Percentiles rank a stretch among this genome's conserved stretches.
Conservation (phyloP, 2,113 vertebrate genomes). For the Tinamus guttatus region DNA sequence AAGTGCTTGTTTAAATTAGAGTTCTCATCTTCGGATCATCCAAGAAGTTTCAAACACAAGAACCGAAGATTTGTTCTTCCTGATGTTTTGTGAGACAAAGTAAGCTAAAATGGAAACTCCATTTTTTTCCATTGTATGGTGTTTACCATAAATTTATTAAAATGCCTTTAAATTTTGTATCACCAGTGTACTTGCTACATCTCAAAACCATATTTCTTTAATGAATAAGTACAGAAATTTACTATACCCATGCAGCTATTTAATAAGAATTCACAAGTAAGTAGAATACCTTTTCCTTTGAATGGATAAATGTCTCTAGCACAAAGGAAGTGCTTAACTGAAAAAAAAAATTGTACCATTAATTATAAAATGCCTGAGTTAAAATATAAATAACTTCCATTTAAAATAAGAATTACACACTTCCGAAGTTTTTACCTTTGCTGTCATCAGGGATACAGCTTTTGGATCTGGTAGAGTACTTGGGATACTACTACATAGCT, state of each 20-base stretch:
- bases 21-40: not conserved
- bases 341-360: slow-evolving; percentile 53
- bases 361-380: slow-evolving; percentile 36
- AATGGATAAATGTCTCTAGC: slow-evolving; percentile 98
- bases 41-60: not conserved
- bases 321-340: slow-evolving; percentile 99
- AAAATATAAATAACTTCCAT: not conserved
- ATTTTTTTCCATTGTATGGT: not conserved
- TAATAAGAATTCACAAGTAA: slow-evolving; percentile 39
- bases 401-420: not conserved
- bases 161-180: not conserved
- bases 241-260: slow-evolving; percentile 42
- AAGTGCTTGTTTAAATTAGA: not conserved
- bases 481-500: slow-evolving; percentile 98
- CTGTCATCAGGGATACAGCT: slow-evolving; percentile 96
- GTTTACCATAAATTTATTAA: not conserved
- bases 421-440: slow-evolving; percentile 85
- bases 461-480: slow-evolving; percentile 98
- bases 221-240: not conserved
- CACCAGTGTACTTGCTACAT: not conserved
- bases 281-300: slow-evolving; percentile 95
- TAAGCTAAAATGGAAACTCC: not conserved
- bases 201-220: not conserved
- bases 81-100: not conserved
- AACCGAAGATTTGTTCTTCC: not conserved